phyloP scores from a whole-genome alignment of 53 echinoderm and acorn worm genomes.

The Patiria pectinifera region DNA sequence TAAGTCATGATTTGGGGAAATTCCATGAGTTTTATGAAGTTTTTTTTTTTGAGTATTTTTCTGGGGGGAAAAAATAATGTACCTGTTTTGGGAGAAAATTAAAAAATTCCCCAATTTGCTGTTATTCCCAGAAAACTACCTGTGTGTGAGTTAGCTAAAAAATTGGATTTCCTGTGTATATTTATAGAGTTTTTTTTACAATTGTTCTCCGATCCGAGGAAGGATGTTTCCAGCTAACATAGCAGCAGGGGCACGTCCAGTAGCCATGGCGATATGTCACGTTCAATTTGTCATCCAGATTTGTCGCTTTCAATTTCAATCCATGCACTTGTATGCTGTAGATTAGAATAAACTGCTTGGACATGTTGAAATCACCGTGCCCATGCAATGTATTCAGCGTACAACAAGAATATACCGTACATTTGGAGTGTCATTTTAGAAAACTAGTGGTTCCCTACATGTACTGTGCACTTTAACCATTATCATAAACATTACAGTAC shows the following conservation, averaged over 20 bases:
- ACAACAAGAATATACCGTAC: too few species aligned
- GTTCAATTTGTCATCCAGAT: conserved; percentile 6
- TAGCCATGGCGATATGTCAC: conserved; percentile 9
- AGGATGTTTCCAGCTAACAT: conserved; percentile 21
- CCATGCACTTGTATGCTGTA: not conserved
- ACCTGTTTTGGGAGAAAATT: too few species aligned
- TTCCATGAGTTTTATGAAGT: too few species aligned
- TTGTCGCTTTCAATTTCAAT: not conserved
- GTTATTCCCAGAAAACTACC: not conserved
- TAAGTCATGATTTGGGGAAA: too few species aligned
- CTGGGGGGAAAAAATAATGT: too few species aligned
- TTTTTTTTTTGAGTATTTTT: too few species aligned
- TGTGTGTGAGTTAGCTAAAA: not conserved
- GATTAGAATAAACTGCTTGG: not conserved
- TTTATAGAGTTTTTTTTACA: not conserved
- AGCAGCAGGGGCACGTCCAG: not conserved
- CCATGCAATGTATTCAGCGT: too few species aligned
- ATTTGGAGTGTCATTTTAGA: too few species aligned
- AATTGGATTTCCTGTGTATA: not conserved
- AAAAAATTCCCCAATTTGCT: not conserved
- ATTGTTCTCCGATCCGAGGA: not conserved
- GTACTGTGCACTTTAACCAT: too few species aligned
- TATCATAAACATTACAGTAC: too few species aligned
- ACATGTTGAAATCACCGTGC: not conserved
- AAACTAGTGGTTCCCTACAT: too few species aligned